Evolutionary conservation across 1,140 invertebrate genomes (phyloP).

Genomic region (Drosophila pectinifera): DNA sequence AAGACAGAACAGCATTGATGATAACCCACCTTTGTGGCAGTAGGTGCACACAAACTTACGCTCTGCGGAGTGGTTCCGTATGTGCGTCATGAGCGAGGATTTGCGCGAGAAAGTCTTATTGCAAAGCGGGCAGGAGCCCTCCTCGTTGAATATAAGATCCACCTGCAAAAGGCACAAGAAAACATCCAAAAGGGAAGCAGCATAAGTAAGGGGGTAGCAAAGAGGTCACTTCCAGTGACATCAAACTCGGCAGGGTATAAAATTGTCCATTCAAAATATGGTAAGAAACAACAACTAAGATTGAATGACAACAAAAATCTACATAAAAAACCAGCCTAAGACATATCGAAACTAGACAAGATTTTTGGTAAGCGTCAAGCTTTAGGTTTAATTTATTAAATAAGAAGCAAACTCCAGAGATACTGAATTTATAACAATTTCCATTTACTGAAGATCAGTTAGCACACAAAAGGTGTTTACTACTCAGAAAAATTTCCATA

Average conservation of each 20-base stretch:
- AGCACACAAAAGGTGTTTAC: not conserved
- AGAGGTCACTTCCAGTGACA: not conserved
- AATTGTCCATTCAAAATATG: too few relatives aligned
- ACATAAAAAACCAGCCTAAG: too few relatives aligned
- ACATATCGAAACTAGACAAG: not conserved
- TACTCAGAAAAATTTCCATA: not conserved
- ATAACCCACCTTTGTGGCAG: slow-evolving; percentile 87
- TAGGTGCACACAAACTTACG: slow-evolving; percentile 87
- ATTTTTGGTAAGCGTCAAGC: not conserved
- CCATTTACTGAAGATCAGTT: not conserved
- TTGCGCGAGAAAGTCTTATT: slow-evolving; percentile 87
- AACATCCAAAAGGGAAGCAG: not conserved
- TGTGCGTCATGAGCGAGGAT: slow-evolving; percentile 87
- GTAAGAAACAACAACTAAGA: too few relatives aligned
- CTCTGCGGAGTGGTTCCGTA: slow-evolving; percentile 87
- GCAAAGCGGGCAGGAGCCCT: slow-evolving; percentile 86
- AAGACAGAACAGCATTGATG: not conserved
- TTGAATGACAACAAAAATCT: not conserved
- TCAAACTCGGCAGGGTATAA: not conserved
- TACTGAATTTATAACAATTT: not conserved
- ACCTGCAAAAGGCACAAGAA: slow-evolving; percentile 51
- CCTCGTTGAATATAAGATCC: slow-evolving; percentile 85
- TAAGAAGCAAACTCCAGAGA: not conserved
- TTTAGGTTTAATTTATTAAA: too few relatives aligned
- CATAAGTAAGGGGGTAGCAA: not conserved